Conservation (phyloP, 2,113 vertebrate genomes). For the Pavo muticus region DNA sequence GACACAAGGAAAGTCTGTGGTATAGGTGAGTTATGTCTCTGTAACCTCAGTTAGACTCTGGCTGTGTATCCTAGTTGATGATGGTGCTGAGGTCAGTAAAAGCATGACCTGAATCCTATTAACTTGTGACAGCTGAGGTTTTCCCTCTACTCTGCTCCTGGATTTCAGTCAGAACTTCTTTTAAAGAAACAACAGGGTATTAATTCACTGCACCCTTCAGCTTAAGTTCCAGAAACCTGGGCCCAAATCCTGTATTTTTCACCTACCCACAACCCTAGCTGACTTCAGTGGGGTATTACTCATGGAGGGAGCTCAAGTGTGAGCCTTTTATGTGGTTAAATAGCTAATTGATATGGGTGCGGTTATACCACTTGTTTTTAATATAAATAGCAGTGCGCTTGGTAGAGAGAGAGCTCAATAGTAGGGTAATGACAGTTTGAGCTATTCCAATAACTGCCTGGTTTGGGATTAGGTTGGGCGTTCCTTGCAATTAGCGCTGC, state of each 20-base stretch:
- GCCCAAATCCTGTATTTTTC: neutral
- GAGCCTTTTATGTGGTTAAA: conserved; percentile 57
- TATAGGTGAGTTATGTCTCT: neutral
- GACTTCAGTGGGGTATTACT: neutral
- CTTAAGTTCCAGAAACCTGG: neutral
- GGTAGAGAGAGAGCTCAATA: neutral
- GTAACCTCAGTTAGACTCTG: neutral
- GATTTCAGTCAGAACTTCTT: conserved; percentile 25
- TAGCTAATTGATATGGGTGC: conserved; percentile 42
- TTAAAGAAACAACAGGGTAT: neutral
- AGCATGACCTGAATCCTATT: conserved; percentile 12
- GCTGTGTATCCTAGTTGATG: neutral
- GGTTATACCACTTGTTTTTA: conserved; percentile 51
- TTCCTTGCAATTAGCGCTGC: neutral
- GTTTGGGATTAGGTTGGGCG: neutral
- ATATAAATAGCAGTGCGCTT: conserved; percentile 25
- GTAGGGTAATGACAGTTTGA: neutral
- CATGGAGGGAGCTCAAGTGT: neutral
- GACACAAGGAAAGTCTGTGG: no score
- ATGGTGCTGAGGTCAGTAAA: neutral
- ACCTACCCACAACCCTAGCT: neutral
- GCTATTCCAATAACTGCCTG: neutral
- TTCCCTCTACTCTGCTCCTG: conserved; percentile 1
- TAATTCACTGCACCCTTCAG: neutral
- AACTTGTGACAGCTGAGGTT: conserved; percentile 39